These are phyloP conservation scores for Diplolepis rosae DNA, from an alignment of 2,888 invertebrate species.

Conservation along the genomic window DNA sequence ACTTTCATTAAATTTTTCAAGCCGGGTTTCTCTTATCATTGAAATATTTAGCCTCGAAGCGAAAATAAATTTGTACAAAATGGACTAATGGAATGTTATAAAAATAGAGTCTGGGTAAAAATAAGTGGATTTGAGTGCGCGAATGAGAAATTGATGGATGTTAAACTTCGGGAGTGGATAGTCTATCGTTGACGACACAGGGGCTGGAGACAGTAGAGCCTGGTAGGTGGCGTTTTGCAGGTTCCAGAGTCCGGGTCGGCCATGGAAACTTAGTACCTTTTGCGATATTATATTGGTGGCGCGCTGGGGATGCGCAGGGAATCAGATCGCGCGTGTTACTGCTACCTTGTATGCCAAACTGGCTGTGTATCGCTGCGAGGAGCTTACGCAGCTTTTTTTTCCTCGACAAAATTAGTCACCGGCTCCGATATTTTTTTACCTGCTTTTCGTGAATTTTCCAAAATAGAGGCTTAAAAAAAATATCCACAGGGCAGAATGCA, in stretches of 20 bases:
- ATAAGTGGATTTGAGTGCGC: no score
- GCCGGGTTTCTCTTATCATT: no score
- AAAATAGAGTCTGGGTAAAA: no score
- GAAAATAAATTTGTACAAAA: no score
- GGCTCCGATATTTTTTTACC: neutral
- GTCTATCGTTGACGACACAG: neutral
- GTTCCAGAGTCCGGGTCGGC: conserved; percentile 17
- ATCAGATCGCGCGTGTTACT: conserved; percentile 1
- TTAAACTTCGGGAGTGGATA: neutral
- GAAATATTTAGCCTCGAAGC: no score
- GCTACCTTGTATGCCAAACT: neutral
- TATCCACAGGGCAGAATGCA: neutral
- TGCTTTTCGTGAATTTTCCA: neutral
- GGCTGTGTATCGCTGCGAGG: neutral
- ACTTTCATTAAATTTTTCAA: no score
- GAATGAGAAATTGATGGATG: neutral
- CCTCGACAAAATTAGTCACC: neutral
- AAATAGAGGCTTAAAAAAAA: neutral
- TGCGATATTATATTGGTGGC: neutral
- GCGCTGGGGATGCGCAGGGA: conserved; percentile 6
- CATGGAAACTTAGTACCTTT: conserved; percentile 7
- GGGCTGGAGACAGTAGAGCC: neutral
- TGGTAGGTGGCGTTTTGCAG: conserved; percentile 18
- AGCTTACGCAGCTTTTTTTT: neutral
- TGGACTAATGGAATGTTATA: no score